These are phyloP conservation scores for Sanderia malayensis DNA, from an alignment of 30 jellyfish, hydroid and myxozoan genomes.

Conservation along the genomic window DNA sequence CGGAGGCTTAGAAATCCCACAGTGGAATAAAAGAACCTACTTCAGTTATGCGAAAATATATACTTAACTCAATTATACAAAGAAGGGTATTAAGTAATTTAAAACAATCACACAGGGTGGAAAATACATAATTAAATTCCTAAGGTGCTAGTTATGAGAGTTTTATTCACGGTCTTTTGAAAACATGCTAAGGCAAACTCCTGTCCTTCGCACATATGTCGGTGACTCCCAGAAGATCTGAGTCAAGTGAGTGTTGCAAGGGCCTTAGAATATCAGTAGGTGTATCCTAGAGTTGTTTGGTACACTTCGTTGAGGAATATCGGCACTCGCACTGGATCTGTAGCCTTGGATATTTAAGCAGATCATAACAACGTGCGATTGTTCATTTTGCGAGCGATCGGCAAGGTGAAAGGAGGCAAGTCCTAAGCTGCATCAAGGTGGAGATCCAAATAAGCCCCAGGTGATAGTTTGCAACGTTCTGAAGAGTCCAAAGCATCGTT, in stretches of 20 bases:
- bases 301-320: not conserved
- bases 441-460: not conserved
- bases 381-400: not conserved
- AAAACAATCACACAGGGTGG: slow-evolving; percentile 1
- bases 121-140: slow-evolving; percentile 20
- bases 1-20: not conserved
- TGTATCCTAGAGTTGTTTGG: not conserved
- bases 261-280: not conserved
- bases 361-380: not conserved
- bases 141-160: slow-evolving; percentile 6
- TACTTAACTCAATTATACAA: slow-evolving; percentile 10
- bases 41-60: slow-evolving; percentile 5
- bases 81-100: not conserved
- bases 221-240: not conserved
- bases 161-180: not conserved
- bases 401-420: not conserved
- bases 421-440: not conserved
- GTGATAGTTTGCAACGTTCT: not conserved
- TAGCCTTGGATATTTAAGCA: not conserved
- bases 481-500: not conserved
- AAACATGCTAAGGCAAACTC: not conserved
- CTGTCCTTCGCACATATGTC: not conserved
- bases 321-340: too few species aligned
- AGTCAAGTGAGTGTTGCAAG: not conserved
- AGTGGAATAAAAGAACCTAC: not conserved